Percentiles rank a stretch among this genome's conserved stretches.
Conservation (phyloP, 2,113 vertebrate genomes). For the Lasiurus borealis region DNA sequence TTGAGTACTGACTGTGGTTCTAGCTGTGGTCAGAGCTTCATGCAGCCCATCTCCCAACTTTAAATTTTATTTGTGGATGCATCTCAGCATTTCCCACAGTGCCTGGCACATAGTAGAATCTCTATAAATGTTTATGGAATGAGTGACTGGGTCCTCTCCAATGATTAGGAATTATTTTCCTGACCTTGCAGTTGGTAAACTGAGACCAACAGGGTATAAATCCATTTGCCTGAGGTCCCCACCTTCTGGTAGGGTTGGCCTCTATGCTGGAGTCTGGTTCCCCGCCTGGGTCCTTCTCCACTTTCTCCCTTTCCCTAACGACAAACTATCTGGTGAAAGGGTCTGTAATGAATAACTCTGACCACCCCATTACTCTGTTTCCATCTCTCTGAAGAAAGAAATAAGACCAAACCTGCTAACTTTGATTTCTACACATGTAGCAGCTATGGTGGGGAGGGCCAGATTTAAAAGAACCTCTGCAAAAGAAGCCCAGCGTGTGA, state of each 20-base stretch:
- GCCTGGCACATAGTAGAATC: background rate
- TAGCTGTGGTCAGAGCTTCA: background rate
- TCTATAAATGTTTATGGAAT: background rate
- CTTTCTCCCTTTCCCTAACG: background rate
- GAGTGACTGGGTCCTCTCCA: background rate
- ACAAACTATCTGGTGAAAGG: background rate
- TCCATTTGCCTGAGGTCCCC: background rate
- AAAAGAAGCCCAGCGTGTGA: background rate
- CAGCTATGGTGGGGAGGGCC: background rate
- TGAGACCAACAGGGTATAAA: background rate
- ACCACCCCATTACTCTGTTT: background rate
- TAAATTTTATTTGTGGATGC: background rate
- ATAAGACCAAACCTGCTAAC: background rate
- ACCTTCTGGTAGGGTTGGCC: background rate
- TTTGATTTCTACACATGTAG: background rate
- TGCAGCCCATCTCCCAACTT: background rate
- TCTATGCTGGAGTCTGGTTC: background rate
- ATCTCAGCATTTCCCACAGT: background rate
- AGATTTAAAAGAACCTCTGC: background rate
- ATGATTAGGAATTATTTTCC: background rate
- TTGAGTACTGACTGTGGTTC: background rate
- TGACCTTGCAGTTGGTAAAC: background rate
- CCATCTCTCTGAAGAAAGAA: conserved; percentile 3
- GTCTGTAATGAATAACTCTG: background rate
- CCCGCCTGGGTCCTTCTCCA: background rate